These are phyloP conservation scores for Hydrophis major DNA, from an alignment of 2,797 vertebrate species.

Conservation along the genomic window DNA sequence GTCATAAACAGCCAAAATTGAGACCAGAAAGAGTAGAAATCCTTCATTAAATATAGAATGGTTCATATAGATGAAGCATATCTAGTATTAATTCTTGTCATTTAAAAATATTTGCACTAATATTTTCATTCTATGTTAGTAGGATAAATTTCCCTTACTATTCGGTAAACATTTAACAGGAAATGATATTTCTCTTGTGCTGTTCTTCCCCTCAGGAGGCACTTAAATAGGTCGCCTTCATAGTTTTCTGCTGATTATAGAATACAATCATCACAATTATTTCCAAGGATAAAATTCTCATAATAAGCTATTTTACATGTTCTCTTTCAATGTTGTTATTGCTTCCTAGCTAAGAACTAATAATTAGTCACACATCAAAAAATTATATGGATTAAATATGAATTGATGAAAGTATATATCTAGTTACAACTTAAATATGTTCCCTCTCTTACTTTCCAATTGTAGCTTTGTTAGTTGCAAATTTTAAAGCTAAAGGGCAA, in stretches of 20 bases:
- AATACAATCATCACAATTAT: neutral
- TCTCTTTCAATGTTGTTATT: neutral
- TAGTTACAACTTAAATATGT: neutral
- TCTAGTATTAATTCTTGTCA: neutral
- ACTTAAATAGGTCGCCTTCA: slow-evolving; percentile 19
- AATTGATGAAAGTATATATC: neutral
- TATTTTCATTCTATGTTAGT: neutral
- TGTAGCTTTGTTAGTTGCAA: neutral
- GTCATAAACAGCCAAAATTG: neutral
- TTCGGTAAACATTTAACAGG: neutral
- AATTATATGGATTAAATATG: neutral
- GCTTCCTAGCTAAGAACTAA: neutral
- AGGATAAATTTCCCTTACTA: neutral
- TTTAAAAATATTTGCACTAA: neutral
- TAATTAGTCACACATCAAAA: neutral
- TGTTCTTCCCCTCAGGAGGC: neutral
- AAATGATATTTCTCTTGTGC: neutral
- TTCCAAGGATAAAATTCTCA: neutral
- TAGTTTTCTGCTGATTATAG: slow-evolving; percentile 17
- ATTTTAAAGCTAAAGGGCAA: neutral
- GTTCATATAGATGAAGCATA: neutral
- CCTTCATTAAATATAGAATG: neutral
- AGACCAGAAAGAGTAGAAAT: neutral
- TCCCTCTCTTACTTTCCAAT: neutral
- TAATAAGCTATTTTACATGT: neutral